Conservation (phyloP, 2,888 invertebrate species). For the Idaea straminata region DNA sequence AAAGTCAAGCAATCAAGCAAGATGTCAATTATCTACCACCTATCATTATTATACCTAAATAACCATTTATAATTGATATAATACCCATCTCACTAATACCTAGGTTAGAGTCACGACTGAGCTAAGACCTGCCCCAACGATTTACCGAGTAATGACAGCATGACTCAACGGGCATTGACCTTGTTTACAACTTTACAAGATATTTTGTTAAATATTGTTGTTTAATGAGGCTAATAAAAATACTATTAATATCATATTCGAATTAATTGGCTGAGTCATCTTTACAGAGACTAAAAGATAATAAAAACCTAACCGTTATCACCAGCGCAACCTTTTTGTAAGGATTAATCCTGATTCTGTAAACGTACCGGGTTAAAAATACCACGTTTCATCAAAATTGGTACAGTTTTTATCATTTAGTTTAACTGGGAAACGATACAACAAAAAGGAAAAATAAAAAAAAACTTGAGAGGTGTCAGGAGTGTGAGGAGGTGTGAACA, state of each 20-base stretch:
- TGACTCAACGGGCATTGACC: background rate
- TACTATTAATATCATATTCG: background rate
- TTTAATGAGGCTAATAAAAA: background rate
- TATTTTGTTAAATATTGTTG: background rate
- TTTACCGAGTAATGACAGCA: background rate
- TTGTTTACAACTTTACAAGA: background rate
- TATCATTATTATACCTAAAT: background rate
- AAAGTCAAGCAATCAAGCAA: background rate
- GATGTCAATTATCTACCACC: background rate
- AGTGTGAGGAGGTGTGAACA: no score
- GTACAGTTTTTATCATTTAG: no score
- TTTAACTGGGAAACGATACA: no score
- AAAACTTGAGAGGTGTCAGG: no score
- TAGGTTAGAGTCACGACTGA: slow-evolving; percentile 1
- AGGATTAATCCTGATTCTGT: no score
- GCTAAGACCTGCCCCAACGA: slow-evolving; percentile 2
- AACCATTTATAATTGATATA: background rate
- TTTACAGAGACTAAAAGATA: no score
- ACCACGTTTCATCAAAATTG: no score
- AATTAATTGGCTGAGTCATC: no score
- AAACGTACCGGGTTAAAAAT: no score
- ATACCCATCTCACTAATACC: background rate
- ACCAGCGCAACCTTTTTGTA: no score
- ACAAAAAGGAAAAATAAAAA: no score
- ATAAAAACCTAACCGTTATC: no score